Evolutionary conservation across 2,888 invertebrate genomes (phyloP), one percentile per base, ranked within the genome.

Genomic region (Tortrix viridana): DNA sequence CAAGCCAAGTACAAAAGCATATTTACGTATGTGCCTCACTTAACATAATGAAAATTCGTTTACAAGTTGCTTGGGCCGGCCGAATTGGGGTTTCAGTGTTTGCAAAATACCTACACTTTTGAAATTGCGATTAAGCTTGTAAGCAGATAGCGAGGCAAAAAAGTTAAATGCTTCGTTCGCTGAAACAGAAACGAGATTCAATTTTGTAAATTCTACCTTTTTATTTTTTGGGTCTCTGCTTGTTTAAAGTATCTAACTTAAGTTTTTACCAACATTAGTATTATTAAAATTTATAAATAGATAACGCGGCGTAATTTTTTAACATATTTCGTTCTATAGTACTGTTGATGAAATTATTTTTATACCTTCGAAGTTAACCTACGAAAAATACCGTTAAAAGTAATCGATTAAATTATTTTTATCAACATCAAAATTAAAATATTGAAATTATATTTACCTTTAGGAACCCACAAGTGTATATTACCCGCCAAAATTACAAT

Each of bases 31-130:
- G 22, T 18, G 16, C 56, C 56, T 37, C 57, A 57, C 62, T 57
- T 57, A 52, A 63, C 52, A 41, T 63, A 57, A 63, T 62, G 62
- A 56, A 56, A 62, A 62, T n/a, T 50, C 56, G 56, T 43, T 63
- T 38, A 18, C 26, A 52, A 26, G 18, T 19, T 22, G 16, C 37
- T 47, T 16, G 5, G 49, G 44, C 20, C 38, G 38, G 44, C 50
- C 12, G 23, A 62, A 62, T 63, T 57, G 46, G 57, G 47, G 26
- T 57, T 63, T 41, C 44, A 23, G 37, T 37, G 55, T 47, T 57
- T 41, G 32, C 38, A 23, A 47, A 63, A 63, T 63, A 32, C 52
- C 20, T 53, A 41, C 41, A 38, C 20, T 22, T 53, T 53, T 41
- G 9, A 22, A 20, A 53, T 41, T 41, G 41, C 22, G 53, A 53